Percentiles rank a stretch among this genome's conserved stretches.
Conservation (phyloP, 2,888 invertebrate species). For the Synanthedon vespiformis region DNA sequence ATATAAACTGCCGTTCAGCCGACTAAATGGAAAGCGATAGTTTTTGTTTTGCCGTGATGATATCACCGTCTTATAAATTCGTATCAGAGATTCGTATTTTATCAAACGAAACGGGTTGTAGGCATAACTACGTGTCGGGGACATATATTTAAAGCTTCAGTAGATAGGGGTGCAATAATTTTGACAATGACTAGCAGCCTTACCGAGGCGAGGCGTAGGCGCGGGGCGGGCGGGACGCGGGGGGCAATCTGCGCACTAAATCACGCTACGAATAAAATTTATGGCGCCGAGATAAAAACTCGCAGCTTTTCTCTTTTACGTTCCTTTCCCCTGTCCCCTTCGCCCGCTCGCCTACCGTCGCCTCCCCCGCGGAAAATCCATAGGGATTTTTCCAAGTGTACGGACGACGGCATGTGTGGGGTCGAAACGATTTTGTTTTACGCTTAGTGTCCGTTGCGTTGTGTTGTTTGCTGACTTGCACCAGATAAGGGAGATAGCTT, state of each 20-base stretch:
- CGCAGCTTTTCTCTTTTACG: conserved; percentile 73
- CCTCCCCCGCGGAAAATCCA: conserved; percentile 62
- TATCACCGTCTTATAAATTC: conserved; percentile 29
- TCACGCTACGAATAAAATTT: conserved; percentile 73
- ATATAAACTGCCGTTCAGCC: too few species aligned
- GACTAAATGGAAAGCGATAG: background rate
- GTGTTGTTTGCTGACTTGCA: conserved; percentile 67
- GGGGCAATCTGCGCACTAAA: conserved; percentile 72
- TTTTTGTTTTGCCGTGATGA: background rate
- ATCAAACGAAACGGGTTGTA: conserved; percentile 48
- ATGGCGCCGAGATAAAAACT: conserved; percentile 73
- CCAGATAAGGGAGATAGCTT: conserved; percentile 61
- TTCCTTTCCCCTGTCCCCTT: conserved; percentile 54
- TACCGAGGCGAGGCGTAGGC: conserved; percentile 66
- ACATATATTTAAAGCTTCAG: conserved; percentile 70
- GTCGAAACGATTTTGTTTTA: conserved; percentile 69
- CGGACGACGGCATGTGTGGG: conserved; percentile 66
- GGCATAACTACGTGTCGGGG: conserved; percentile 60
- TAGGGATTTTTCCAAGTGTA: conserved; percentile 71
- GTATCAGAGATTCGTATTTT: conserved; percentile 24
- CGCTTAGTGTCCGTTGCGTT: conserved; percentile 65
- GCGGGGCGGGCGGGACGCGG: conserved; percentile 44
- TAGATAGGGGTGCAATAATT: conserved; percentile 72
- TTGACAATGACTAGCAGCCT: conserved; percentile 72
- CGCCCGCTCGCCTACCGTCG: conserved; percentile 20